These are phyloP conservation scores for Hylomyscus alleni DNA, from an alignment of 2,797 vertebrate genomes.

Conservation along the genomic window DNA sequence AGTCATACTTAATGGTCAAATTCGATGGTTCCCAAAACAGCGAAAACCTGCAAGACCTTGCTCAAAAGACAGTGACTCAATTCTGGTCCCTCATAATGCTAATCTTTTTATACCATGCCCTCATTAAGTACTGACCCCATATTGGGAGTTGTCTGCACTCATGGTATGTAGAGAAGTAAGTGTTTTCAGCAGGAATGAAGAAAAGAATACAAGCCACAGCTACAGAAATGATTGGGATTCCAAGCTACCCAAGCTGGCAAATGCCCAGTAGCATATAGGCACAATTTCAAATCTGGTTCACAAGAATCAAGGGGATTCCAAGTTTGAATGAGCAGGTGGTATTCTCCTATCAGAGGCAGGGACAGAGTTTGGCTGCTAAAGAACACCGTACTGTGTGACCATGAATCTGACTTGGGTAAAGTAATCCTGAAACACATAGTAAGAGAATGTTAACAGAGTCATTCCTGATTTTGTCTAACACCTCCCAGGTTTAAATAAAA, in stretches of 20 bases:
- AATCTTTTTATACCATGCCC: not conserved
- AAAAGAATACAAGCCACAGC: not conserved
- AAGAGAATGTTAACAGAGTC: slow-evolving; percentile 27
- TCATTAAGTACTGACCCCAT: not conserved
- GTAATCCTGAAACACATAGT: not conserved
- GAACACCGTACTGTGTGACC: not conserved
- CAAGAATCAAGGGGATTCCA: not conserved
- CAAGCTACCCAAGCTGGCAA: not conserved
- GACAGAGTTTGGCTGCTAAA: not conserved
- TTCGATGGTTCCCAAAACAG: slow-evolving; percentile 29
- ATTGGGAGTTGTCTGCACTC: not conserved
- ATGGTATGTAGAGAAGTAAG: slow-evolving; percentile 32
- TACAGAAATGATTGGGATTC: not conserved
- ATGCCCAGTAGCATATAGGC: not conserved
- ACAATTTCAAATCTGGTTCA: slow-evolving; percentile 23
- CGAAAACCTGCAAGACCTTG: not conserved
- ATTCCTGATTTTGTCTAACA: slow-evolving; percentile 53
- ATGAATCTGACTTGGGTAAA: slow-evolving; percentile 17
- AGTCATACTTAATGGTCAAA: slow-evolving; percentile 28
- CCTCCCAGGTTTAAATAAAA: slow-evolving; percentile 18
- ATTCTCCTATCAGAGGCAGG: not conserved
- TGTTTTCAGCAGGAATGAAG: not conserved
- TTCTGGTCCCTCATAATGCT: not conserved
- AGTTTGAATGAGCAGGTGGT: not conserved
- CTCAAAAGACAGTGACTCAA: not conserved